These are phyloP conservation scores for Megaceryle torquata DNA, from an alignment of 2,113 vertebrate genomes.

Conservation along the genomic window DNA sequence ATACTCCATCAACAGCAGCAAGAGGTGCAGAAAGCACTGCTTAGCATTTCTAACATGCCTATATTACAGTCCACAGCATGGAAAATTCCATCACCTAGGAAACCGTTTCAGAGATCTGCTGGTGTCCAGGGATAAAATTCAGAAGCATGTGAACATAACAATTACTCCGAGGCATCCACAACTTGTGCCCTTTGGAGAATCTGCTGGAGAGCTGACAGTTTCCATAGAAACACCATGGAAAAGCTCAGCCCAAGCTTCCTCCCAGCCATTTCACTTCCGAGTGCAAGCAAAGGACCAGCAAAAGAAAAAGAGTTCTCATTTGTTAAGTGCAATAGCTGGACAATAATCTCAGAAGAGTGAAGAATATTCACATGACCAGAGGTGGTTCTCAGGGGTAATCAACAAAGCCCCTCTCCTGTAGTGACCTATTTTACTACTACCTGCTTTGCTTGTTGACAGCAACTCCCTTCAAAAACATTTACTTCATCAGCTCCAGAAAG, in stretches of 20 bases:
- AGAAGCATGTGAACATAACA: neutral
- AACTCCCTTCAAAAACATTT: neutral
- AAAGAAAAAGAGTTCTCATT: neutral
- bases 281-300: neutral
- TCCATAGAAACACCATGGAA: slow-evolving; percentile 19
- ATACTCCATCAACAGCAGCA: neutral
- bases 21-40: neutral
- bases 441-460: neutral
- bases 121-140: neutral
- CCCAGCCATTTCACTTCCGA: neutral
- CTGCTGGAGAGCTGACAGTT: neutral
- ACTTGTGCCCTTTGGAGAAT: neutral
- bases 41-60: neutral
- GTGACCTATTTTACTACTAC: neutral
- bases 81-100: neutral
- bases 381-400: neutral
- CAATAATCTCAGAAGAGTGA: neutral
- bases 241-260: neutral
- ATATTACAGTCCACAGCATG: neutral
- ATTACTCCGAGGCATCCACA: neutral
- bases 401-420: neutral
- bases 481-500: neutral
- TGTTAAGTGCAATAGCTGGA: neutral
- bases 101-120: neutral
- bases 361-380: neutral